Evolutionary conservation across 1,140 invertebrate species (phyloP).

Genomic region (Aphelenchoides fujianensis): DNA sequence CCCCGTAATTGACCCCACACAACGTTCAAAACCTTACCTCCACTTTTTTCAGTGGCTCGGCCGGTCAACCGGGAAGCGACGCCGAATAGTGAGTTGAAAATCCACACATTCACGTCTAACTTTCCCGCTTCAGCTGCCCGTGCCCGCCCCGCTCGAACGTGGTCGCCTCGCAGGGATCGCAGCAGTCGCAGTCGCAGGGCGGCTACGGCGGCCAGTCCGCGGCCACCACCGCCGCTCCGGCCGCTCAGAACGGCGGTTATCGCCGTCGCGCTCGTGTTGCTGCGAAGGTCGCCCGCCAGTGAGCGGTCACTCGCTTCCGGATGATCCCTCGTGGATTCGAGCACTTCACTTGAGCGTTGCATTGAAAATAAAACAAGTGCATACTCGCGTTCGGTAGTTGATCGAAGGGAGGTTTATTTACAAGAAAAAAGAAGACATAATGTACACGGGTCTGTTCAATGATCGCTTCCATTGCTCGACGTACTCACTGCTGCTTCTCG

Average conservation of each 20-base stretch:
- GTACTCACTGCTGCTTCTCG: too few relatives aligned
- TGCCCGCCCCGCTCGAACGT: not conserved
- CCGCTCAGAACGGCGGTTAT: constrained; percentile 9
- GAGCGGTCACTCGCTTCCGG: too few relatives aligned
- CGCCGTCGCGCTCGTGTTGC: not conserved
- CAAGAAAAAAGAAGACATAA: too few relatives aligned
- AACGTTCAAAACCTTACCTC: not conserved
- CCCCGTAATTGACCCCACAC: too few relatives aligned
- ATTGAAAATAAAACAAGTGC: too few relatives aligned
- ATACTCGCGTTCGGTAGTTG: too few relatives aligned
- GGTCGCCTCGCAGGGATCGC: not conserved
- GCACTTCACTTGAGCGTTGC: too few relatives aligned
- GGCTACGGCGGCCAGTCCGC: not conserved
- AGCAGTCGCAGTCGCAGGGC: not conserved
- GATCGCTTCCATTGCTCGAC: too few relatives aligned
- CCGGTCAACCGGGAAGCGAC: constrained; percentile 19
- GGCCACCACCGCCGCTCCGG: not conserved
- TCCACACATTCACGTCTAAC: not conserved
- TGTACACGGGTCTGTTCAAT: too few relatives aligned
- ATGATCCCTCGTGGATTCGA: too few relatives aligned
- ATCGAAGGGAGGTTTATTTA: too few relatives aligned
- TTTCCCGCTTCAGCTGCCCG: not conserved
- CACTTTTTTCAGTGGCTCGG: not conserved
- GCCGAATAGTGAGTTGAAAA: not conserved
- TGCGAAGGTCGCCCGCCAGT: constrained; percentile 9